A percentile compares a stretch with the other conserved stretches of the same genome.
Evolutionary conservation across 2,113 vertebrate genomes (phyloP).

Genomic region (Bolborhynchus lineola): DNA sequence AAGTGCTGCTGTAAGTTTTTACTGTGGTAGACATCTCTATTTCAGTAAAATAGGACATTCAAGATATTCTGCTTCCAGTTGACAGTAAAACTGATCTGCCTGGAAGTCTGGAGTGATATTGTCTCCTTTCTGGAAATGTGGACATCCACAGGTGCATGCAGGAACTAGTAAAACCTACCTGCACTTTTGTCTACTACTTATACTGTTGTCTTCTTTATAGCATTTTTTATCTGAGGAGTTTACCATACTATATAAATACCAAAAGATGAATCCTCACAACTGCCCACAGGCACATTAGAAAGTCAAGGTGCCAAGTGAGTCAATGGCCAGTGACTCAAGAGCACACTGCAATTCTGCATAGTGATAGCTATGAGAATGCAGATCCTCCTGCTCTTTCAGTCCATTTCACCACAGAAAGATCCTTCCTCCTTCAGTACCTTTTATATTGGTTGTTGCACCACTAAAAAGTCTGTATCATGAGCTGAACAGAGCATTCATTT

Average conservation of each 20-base stretch:
- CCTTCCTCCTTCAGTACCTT: not conserved
- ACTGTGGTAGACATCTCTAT: not conserved
- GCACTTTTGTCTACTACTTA: not conserved
- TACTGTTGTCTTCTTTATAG: not conserved
- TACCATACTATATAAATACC: not conserved
- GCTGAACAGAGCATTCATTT: not conserved
- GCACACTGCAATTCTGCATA: not conserved
- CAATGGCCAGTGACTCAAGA: not conserved
- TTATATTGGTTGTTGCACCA: not conserved
- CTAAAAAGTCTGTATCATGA: not conserved
- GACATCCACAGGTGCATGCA: not conserved
- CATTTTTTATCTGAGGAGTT: not conserved
- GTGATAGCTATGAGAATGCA: not conserved
- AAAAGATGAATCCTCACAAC: not conserved
- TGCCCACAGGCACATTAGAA: not conserved
- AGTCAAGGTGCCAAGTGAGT: not conserved
- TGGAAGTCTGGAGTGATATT: not conserved
- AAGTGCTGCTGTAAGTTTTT: conserved; percentile 10
- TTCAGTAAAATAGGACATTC: conserved; percentile 13
- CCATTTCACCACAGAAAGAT: not conserved
- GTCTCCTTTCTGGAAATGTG: not conserved
- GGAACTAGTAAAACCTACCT: not conserved
- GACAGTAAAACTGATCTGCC: not conserved
- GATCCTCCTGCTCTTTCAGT: not conserved
- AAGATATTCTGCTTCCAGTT: not conserved